Percentiles rank a stretch among this genome's conserved stretches.
Conservation (phyloP, 2,888 invertebrate genomes). For the Epirrhoe alternata region DNA sequence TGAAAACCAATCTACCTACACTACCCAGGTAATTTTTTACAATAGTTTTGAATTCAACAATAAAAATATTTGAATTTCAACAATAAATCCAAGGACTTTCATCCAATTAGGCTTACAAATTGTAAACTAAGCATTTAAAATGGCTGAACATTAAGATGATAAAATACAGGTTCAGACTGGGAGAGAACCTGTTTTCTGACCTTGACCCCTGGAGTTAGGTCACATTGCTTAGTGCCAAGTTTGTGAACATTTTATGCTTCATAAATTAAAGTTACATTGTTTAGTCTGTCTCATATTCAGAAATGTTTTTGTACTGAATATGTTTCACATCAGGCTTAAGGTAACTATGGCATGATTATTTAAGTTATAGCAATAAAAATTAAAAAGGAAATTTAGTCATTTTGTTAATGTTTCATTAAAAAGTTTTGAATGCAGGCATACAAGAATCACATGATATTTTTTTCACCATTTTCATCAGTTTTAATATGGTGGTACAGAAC, state of each 20-base stretch:
- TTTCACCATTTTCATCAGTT: no score
- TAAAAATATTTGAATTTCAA: constrained; percentile 5
- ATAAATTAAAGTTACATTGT: background rate
- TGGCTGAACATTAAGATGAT: constrained; percentile 5
- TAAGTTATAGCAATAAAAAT: no score
- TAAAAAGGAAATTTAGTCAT: no score
- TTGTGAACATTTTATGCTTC: constrained; percentile 7
- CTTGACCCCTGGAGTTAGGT: constrained; percentile 40
- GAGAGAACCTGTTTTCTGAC: constrained; percentile 37
- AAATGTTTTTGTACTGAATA: background rate
- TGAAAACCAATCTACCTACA: background rate
- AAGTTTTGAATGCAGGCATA: no score
- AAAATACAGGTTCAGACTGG: constrained; percentile 21
- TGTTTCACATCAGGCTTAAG: background rate
- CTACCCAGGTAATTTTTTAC: background rate
- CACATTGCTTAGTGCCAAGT: constrained; percentile 19
- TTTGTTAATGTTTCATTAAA: no score
- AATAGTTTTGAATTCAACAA: background rate
- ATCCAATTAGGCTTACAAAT: constrained; percentile 5
- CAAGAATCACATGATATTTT: no score
- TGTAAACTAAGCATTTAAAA: constrained; percentile 1
- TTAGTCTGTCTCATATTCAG: background rate
- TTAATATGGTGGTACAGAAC: no score
- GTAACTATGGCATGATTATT: no score
- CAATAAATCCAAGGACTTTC: background rate